phyloP scores from a whole-genome alignment of 2,888 invertebrate species.

The Agelastica alni region DNA sequence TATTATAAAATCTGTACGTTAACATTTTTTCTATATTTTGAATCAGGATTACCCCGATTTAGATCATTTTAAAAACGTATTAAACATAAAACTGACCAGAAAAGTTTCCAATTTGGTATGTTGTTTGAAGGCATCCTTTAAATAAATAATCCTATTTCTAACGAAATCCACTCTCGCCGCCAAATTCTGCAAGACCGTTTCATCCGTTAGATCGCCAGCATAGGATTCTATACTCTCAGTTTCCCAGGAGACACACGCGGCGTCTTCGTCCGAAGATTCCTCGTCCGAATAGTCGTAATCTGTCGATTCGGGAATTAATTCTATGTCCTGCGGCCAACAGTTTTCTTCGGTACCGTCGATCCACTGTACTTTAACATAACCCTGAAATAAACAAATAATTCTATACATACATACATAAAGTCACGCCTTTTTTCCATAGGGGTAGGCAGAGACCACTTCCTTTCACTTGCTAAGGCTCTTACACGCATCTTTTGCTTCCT shows the following conservation, averaged over 20 bases:
- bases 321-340: constrained; percentile 84
- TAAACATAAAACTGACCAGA: constrained; percentile 57
- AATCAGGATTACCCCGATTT: too few relatives aligned
- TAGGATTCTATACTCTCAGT: constrained; percentile 70
- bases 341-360: constrained; percentile 81
- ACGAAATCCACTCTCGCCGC: constrained; percentile 66
- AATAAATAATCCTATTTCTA: constrained; percentile 51
- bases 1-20: too few relatives aligned
- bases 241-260: constrained; percentile 69
- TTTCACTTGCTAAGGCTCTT: too few relatives aligned
- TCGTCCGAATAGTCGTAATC: constrained; percentile 74
- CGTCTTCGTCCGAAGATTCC: constrained; percentile 40
- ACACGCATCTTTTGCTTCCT: too few relatives aligned
- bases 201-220: constrained; percentile 60
- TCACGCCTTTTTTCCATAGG: too few relatives aligned
- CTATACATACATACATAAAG: too few relatives aligned
- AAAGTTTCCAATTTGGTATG: constrained; percentile 77
- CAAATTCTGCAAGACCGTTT: constrained; percentile 62
- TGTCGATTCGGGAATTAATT: constrained; percentile 74
- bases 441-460: too few relatives aligned
- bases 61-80: neutral
- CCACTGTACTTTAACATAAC: constrained; percentile 90
- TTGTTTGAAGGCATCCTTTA: constrained; percentile 80
- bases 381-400: constrained; percentile 52
- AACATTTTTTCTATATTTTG: too few relatives aligned